A percentile compares a stretch with the other conserved stretches of the same genome.
Conservation (phyloP, 1,140 invertebrate genomes). For the Camponotus pennsylvanicus region DNA sequence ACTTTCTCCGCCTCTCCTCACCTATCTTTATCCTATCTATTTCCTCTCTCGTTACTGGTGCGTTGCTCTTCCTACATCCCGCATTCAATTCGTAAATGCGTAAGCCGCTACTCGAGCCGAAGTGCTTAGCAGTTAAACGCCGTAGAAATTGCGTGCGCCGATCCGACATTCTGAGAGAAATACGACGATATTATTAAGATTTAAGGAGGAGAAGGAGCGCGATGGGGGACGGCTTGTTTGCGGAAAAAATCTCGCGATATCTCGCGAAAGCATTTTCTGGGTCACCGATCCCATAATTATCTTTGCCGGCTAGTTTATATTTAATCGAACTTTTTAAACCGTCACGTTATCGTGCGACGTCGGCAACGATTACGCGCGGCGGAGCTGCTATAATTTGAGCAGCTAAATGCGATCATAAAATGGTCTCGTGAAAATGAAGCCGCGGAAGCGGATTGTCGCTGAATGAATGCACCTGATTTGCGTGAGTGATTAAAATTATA, state of each 20-base stretch:
- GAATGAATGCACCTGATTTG: slow-evolving; percentile 36
- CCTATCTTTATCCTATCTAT: slow-evolving; percentile 52
- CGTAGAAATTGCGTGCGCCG: slow-evolving; percentile 67
- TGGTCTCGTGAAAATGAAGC: slow-evolving; percentile 28
- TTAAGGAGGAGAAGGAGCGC: neutral
- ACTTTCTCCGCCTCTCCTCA: slow-evolving; percentile 61
- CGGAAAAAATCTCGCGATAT: slow-evolving; percentile 1
- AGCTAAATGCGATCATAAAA: slow-evolving; percentile 54
- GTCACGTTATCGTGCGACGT: slow-evolving; percentile 26
- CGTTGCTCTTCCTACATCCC: slow-evolving; percentile 1
- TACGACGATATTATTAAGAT: slow-evolving; percentile 12
- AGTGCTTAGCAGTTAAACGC: slow-evolving; percentile 77
- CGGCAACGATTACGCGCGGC: slow-evolving; percentile 36
- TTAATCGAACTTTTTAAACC: slow-evolving; percentile 55
- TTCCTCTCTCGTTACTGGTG: slow-evolving; percentile 1
- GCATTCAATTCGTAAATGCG: slow-evolving; percentile 45
- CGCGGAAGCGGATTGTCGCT: neutral
- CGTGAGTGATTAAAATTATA: slow-evolving; percentile 15
- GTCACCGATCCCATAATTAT: slow-evolving; percentile 54
- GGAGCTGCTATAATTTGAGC: slow-evolving; percentile 31
- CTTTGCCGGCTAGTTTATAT: slow-evolving; percentile 33
- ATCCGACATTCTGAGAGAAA: slow-evolving; percentile 7
- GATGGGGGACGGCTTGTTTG: neutral
- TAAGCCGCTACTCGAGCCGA: slow-evolving; percentile 43
- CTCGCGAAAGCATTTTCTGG: slow-evolving; percentile 5